Percentiles rank a stretch among this genome's conserved stretches.
Evolutionary conservation across 2,888 invertebrate species (phyloP).

Genomic region (Sphecodes monilicornis): DNA sequence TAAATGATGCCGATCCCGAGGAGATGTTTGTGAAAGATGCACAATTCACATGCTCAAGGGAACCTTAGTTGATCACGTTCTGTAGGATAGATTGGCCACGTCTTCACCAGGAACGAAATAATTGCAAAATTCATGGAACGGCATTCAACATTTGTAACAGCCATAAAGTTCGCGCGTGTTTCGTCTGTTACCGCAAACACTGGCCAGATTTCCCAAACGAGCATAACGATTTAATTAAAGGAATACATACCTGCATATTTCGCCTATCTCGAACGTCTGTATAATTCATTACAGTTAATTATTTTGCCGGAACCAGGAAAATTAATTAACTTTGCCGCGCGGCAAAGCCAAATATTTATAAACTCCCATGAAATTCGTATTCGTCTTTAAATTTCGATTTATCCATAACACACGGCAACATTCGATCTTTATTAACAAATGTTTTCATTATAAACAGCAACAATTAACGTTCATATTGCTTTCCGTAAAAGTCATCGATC

Average conservation of each 20-base stretch:
- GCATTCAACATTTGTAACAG: not conserved
- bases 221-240: slow-evolving; percentile 13
- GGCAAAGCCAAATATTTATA: not conserved
- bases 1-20: not conserved
- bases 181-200: not conserved
- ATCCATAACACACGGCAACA: too few species aligned
- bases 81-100: not conserved
- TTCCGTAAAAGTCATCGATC: too few species aligned
- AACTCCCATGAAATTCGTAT: not conserved
- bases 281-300: not conserved
- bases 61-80: not conserved
- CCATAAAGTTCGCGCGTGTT: not conserved
- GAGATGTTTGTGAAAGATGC: not conserved
- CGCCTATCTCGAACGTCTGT: not conserved
- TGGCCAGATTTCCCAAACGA: slow-evolving; percentile 11
- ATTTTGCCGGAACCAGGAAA: not conserved
- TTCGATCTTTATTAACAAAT: too few species aligned
- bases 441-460: too few species aligned
- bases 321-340: not conserved
- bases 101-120: not conserved
- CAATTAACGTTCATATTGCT: too few species aligned
- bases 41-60: not conserved
- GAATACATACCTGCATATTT: not conserved
- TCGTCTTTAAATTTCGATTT: not conserved
- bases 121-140: not conserved